Base-by-base conservation (phyloP, 2,888 invertebrate species). In the Diplazon laetatorius region DNA sequence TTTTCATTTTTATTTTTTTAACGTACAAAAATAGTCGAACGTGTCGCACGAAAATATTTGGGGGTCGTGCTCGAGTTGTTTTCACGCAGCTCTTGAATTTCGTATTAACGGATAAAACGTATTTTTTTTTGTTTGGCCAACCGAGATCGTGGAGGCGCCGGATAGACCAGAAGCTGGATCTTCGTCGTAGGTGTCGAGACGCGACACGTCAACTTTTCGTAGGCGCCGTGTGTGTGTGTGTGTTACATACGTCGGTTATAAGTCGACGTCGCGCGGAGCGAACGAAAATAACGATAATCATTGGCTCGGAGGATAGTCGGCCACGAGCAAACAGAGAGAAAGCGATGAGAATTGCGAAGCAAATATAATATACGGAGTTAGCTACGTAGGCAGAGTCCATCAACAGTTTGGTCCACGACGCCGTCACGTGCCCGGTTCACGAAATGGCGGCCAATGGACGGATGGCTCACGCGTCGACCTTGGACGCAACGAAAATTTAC, bases 161-260 rank as follows among this genome's bases (percentile, higher is more conserved):
- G 52, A 52, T 30, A 52, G 14, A 52, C 14, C 52, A 52, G 30
- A 52, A 52, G 52, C n/a, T 18, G 52, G 42, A 46, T 57, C 52
- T 71, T 76, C 72, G 71, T 78, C 85, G 86, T 85, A 81, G 83
- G 84, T 79, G 84, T 78, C 85, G 83, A 84, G 86, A 86, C 85
- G n/a, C n/a, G 78, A 66, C 65, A 73, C 84, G 84, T 84, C 84
- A 82, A 72, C 48, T 69, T n/a, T 66, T 60, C 66, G 59, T 72
- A 83, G 85, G 86, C 87, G 85, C 85, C 85, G 79, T 18, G 55
- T 66, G 55, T 16, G 55, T 35, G 79, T 18, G 55, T 66, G 55
- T 16, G 55, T 35, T 55, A 55, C 55, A 55, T n/a, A 42, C 14
- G 16, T 16, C 14, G 55, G 42, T 60, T 55, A 73, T 71, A n/a